These are phyloP conservation scores for Sporophila hypoxantha DNA, from an alignment of 2,113 vertebrate species.

Conservation along the genomic window DNA sequence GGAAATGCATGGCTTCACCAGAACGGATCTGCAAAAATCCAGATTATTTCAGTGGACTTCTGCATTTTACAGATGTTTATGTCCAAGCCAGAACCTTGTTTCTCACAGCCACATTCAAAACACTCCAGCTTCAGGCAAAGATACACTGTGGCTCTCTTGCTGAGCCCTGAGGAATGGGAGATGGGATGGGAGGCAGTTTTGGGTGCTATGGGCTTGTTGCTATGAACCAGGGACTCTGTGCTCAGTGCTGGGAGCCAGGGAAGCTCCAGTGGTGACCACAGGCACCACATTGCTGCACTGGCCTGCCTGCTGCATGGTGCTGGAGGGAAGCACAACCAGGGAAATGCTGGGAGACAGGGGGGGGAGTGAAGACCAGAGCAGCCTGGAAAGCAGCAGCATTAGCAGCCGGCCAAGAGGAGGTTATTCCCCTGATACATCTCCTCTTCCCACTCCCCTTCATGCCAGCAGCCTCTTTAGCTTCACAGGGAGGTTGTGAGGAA, in stretches of 20 bases:
- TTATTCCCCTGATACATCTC: not conserved
- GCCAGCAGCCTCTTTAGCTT: slow-evolving; percentile 19
- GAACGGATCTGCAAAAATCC: not conserved
- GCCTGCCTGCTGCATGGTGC: accelerated
- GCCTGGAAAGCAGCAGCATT: not conserved
- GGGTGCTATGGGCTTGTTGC: not conserved
- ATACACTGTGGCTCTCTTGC: accelerated
- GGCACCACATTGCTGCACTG: accelerated
- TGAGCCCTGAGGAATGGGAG: not conserved
- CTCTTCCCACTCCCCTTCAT: not conserved
- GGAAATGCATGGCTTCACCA: not conserved
- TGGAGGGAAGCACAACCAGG: not conserved
- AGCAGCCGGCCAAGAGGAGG: not conserved
- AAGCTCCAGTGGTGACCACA: not conserved
- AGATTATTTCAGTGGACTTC: not conserved
- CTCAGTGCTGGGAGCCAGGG: not conserved
- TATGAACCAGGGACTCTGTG: accelerated
- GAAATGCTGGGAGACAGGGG: not conserved
- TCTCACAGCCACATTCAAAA: not conserved
- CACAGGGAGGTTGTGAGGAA: not conserved
- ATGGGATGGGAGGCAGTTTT: not conserved
- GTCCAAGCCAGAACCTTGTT: not conserved
- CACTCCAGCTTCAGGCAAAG: not conserved
- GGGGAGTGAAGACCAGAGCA: not conserved
- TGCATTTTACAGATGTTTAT: not conserved